Base-by-base conservation (phyloP, 1,140 invertebrate species). In the Pissodes strobi region DNA sequence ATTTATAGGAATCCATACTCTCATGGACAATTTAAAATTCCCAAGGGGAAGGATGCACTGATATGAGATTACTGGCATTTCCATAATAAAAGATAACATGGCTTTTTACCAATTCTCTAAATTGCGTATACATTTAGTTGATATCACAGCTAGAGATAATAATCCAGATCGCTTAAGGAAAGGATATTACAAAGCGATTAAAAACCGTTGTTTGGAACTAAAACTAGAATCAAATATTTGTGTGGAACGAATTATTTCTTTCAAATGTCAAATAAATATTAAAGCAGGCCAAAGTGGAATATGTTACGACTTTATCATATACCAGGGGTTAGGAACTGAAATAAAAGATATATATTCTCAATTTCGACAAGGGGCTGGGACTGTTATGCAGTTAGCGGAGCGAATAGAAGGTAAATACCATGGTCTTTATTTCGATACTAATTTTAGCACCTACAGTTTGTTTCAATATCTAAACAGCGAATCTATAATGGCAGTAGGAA, bases 161-260 rank as follows among this genome's bases (percentile, higher is more conserved):
- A n/a, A n/a, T n/a, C n/a, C n/a, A n/a, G n/a, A n/a, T n/a, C n/a
- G n/a, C n/a, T n/a, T n/a, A n/a, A n/a, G n/a, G n/a, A n/a, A n/a
- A 57, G 64, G 69, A 52, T 25, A 77, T 43, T 73, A 67, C 64
- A 62, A 73, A 48, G 21, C 46, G 17, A 64, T 77, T 46, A 53
- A 61, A 56, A 68, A 70, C 27, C 34, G 69, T 25, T 76, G 71
- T 49, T 30, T 61, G 21, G 38, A 68, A 30, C 60, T 78, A 10
- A 41, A 55, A 25, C 5, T 69, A 10, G 70, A 69, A 22, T 34
- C 70, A 64, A 62, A 63, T 45, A 51, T 79, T 61, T 73, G 71
- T 39, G 65, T 80, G 19, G 75, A n/a, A 79, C 60, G 75, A 79
- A 75, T 79, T 70, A 63, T 79, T 15, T 72, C 69, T 9, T 80